phyloP scores from a whole-genome alignment of 2,797 vertebrate genomes.

The Xenops minutus region DNA sequence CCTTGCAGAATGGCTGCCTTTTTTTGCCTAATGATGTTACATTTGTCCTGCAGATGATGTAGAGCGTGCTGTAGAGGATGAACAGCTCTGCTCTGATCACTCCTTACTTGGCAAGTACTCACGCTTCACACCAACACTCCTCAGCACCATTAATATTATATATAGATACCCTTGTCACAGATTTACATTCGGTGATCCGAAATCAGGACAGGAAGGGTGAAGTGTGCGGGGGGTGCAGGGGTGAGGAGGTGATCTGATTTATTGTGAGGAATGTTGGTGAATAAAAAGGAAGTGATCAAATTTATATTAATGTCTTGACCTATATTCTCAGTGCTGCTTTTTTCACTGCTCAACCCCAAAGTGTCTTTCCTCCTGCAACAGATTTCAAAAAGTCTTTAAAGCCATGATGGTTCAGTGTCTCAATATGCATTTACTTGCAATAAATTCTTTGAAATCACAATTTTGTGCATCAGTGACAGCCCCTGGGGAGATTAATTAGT shows the following conservation, averaged over 20 bases:
- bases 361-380: slow-evolving; percentile 40
- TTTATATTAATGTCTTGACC: slow-evolving; percentile 83
- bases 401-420: neutral
- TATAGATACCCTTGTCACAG: slow-evolving; percentile 98
- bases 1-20: slow-evolving; percentile 85
- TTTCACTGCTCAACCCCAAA: slow-evolving; percentile 52
- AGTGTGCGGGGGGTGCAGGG: slow-evolving; percentile 62
- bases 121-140: slow-evolving; percentile 83
- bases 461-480: neutral
- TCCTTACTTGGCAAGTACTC: slow-evolving; percentile 89
- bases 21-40: slow-evolving; percentile 91
- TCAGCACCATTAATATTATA: slow-evolving; percentile 95
- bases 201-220: slow-evolving; percentile 84
- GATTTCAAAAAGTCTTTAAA: slow-evolving; percentile 31
- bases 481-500: neutral
- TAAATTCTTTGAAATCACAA: slow-evolving; percentile 11
- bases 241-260: slow-evolving; percentile 77
- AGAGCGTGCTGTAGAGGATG: slow-evolving; percentile 77
- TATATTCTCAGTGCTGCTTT: slow-evolving; percentile 73
- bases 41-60: slow-evolving; percentile 91
- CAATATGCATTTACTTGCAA: neutral
- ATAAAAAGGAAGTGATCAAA: slow-evolving; percentile 84
- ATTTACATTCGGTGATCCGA: slow-evolving; percentile 89
- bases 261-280: slow-evolving; percentile 75
- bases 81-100: slow-evolving; percentile 83